Conservation (phyloP, 2,888 invertebrate genomes). For the Pammene aurita region DNA sequence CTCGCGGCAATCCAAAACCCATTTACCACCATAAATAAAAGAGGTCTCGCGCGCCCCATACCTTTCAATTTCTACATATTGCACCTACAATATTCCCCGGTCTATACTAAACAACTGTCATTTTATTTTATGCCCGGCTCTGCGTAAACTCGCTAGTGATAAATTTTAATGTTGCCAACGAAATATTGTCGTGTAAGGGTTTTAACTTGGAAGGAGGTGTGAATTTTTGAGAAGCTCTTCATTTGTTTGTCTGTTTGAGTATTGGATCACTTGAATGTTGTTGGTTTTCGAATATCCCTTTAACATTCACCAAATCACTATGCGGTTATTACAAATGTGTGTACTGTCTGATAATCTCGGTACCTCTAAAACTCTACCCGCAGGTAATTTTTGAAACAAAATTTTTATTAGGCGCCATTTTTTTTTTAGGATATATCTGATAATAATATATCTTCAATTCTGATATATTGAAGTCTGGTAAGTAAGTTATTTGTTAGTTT, state of each 20-base stretch:
- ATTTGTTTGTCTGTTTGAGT: slow-evolving; percentile 33
- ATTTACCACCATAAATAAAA: slow-evolving; percentile 79
- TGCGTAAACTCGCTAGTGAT: slow-evolving; percentile 78
- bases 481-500: too few species aligned
- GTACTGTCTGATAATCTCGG: too few species aligned
- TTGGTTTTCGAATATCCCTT: background rate
- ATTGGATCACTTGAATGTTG: slow-evolving; percentile 12
- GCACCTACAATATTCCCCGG: slow-evolving; percentile 72
- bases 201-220: slow-evolving; percentile 35
- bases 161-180: slow-evolving; percentile 78
- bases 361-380: too few species aligned
- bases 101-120: slow-evolving; percentile 82
- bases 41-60: slow-evolving; percentile 76
- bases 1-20: slow-evolving; percentile 76
- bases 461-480: too few species aligned
- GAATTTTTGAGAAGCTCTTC: slow-evolving; percentile 39
- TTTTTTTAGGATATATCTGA: too few species aligned
- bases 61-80: slow-evolving; percentile 80
- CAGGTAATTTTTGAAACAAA: too few species aligned
- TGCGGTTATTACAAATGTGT: too few species aligned
- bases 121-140: slow-evolving; percentile 82
- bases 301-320: background rate
- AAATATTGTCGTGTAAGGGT: slow-evolving; percentile 73
- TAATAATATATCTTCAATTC: too few species aligned
- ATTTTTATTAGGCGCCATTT: too few species aligned